Base-by-base conservation (phyloP, 1,140 invertebrate genomes). In the Drosophila busckii region DNA sequence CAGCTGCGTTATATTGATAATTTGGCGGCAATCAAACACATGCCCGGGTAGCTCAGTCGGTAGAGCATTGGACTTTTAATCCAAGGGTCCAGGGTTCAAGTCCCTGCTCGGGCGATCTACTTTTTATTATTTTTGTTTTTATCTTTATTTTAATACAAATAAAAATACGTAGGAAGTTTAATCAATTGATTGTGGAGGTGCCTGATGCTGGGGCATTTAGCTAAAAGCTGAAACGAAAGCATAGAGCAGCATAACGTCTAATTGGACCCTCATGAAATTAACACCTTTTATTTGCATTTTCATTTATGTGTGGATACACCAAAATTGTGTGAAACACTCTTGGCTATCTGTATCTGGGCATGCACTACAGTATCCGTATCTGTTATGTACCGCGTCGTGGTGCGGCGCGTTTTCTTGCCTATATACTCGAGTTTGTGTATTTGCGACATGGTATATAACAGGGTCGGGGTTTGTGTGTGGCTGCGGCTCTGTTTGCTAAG, bases 1-100 rank as follows among this genome's bases (percentile, higher is more conserved):
- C n/a, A n/a, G n/a, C n/a, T n/a, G n/a, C n/a, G n/a, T n/a, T n/a
- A n/a, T n/a, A n/a, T n/a, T n/a, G n/a, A n/a, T n/a, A n/a, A n/a
- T n/a, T n/a, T n/a, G n/a, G n/a, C n/a, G n/a, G n/a, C n/a, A n/a
- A n/a, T n/a, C n/a, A n/a, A n/a, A n/a, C n/a, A n/a, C n/a, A n/a
- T 75, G 91, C 91, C 91, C 90, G 91, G 90, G 91, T 92, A 92
- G 91, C 91, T 92, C 91, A 92, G 90, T 91, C 90, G 91, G 91
- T 92, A 92, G 91, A 91, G 91, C 91, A 91, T 73, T 75, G 91
- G 91, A 92, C 91, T 92, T 92, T 92, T 92, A 92, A 92, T 92
- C 91, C 91, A 91, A 92, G 91, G 91, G 91, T 92, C 91, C 90
- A 92, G 91, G 91, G 91, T 92, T 92, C 91, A 90, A 92, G 91